Evolutionary conservation across 2,888 invertebrate genomes (phyloP).

Genomic region (Abrostola tripartita): DNA sequence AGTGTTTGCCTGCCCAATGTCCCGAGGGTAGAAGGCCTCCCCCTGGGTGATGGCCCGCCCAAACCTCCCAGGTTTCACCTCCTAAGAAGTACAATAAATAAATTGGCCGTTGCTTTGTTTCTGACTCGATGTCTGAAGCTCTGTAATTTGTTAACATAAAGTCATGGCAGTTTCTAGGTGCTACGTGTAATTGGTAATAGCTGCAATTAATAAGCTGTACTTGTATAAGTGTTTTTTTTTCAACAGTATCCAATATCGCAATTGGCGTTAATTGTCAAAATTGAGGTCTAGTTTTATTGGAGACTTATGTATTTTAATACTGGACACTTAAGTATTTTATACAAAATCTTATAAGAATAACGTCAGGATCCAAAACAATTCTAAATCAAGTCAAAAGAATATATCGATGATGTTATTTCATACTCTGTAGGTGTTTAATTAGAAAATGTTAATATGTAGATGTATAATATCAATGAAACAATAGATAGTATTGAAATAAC

Average conservation of each 20-base stretch:
- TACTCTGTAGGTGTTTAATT: too few relatives aligned
- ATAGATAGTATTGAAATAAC: too few relatives aligned
- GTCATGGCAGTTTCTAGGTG: constrained; percentile 32
- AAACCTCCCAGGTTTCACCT: constrained; percentile 58
- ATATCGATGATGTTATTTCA: too few relatives aligned
- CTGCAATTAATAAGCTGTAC: constrained; percentile 23
- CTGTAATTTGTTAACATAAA: constrained; percentile 48
- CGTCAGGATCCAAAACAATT: too few relatives aligned
- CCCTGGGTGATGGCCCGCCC: constrained; percentile 40
- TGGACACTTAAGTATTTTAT: too few relatives aligned
- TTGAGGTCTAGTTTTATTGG: too few relatives aligned
- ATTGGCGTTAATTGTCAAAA: constrained; percentile 1
- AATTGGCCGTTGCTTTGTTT: constrained; percentile 63
- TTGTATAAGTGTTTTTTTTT: too few relatives aligned
- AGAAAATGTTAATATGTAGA: too few relatives aligned
- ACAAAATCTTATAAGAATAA: too few relatives aligned
- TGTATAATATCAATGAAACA: too few relatives aligned
- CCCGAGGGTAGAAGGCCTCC: constrained; percentile 55
- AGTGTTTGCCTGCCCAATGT: constrained; percentile 69
- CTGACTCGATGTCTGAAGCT: constrained; percentile 37
- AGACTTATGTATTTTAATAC: too few relatives aligned
- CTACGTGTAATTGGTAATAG: constrained; percentile 38
- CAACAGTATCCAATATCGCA: constrained; percentile 6
- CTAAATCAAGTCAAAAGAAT: too few relatives aligned
- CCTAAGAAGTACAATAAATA: constrained; percentile 65